Evolutionary conservation across 2,888 invertebrate genomes (phyloP), one percentile per base, ranked within the genome.

Genomic region (Scaptomyza cyrtandrae): DNA sequence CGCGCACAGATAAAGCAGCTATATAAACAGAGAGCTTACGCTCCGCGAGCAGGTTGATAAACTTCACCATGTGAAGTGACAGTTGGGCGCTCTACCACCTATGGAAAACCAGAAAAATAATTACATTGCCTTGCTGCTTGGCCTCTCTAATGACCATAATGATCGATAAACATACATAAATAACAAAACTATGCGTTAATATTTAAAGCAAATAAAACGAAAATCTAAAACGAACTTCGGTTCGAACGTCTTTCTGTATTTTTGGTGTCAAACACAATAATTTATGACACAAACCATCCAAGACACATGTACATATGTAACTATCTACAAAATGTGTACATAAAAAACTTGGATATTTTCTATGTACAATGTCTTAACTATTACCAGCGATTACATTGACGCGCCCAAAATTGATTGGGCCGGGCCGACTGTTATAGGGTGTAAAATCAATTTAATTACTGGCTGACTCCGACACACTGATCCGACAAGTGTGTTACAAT

Each of bases 391-490:
- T 84, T 83, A 83, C 68, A 86, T 48, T 56, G 74, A 71, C 77
- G 77, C 70, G 68, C 71, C 81, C 80, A 78, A 73, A 80, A 78
- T 78, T 78, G 78, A 83, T 83, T 71, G 76, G 78, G 78, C 61
- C 44, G 76, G 78, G 78, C 61, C 44, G 45, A 39, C 46, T 45
- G 63, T 53, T 53, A 60, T 50, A 60, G n/a, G 35, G 27, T 60
- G 68, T 52, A 85, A 85, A 85, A 85, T 85, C 85, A 85, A 85
- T 85, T 83, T 87, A 85, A 85, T 85, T 87, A 85, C 71, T 52
- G 64, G 1, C 39, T 37, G 49, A 33, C 33, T 27, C 13, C n/a
- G 24, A 11, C 50, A 24, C 10, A 50, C 59, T 39, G 55, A 54
- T 57, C 75, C 67, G 65, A 65, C 61, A 58, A 60, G 39, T 35